Base-by-base conservation (phyloP, 1,140 invertebrate species). In the Eumaeus atala region DNA sequence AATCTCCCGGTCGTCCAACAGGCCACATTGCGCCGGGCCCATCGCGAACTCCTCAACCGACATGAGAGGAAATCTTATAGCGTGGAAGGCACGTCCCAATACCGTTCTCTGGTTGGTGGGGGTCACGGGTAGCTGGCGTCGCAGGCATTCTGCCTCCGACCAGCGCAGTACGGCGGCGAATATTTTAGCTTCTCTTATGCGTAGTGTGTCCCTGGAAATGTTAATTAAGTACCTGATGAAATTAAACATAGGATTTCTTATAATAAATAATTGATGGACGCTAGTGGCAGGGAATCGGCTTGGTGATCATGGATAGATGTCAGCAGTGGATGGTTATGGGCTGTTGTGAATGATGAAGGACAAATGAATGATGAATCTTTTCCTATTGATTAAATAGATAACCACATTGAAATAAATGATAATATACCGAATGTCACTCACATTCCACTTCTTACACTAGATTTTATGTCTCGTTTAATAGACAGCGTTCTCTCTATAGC, bases 21-120 rank as follows among this genome's bases (percentile, higher is more conserved):
- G 82, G 11, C 93, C 92, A 66, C 91, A 92, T 67, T 93, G 92
- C 6, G 94, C 95, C 9, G 94, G 92, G 6, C 93, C 92, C 68
- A 91, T 90, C 0, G 95, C 95, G 87, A 97, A 97, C 79, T 97
- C 95, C 74, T 96, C 93, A 1, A 95, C 92, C 1, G 92, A 93
- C 95, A 97, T 97, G 3, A 96, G 81, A 3, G 95, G 95, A 80
- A 96, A 97, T 21, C 96, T 87, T 58, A 97, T 92, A 0, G 95
- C 87, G 36, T 90, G 89, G 42, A 96, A 88, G 11, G 93, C 92
- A 49, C 89, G 69, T 0, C 92, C 92, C 0, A 96, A 79, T 1
- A 95, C 91, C 49, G 86, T 76, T 59, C 94, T 81, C 67, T 94
- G 91, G 81, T 95, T 95, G 58, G 92, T 91, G 0, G 92, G 89